A percentile compares a stretch with the other conserved stretches of the same genome.
phyloP scores from a whole-genome alignment of 37 sponge, comb jelly and placozoan genomes.

The Ianthella basta region DNA sequence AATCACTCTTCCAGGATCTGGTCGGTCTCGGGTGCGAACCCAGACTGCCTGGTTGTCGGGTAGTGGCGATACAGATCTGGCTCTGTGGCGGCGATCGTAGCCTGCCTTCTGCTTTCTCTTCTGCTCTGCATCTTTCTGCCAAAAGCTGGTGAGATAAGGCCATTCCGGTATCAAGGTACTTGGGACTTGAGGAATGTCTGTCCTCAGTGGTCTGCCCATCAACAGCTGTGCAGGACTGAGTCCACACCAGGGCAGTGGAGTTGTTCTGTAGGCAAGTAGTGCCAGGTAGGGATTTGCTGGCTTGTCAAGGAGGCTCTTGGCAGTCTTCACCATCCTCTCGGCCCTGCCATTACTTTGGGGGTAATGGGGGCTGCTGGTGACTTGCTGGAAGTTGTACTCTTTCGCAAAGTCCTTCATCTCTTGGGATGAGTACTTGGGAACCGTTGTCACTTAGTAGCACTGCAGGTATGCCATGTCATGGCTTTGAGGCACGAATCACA shows the following conservation, averaged over 20 bases:
- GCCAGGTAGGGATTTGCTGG: constrained; percentile 11
- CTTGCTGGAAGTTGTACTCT: background rate
- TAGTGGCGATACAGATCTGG: background rate
- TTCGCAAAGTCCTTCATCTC: constrained; percentile 24
- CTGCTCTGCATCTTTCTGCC: background rate
- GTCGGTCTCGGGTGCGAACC: constrained; percentile 11
- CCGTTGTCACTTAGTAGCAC: constrained; percentile 12
- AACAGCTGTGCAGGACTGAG: constrained; percentile 23
- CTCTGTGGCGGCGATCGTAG: background rate
- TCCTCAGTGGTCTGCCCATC: constrained; percentile 2
- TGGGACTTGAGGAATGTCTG: constrained; percentile 10
- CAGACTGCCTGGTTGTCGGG: constrained; percentile 8
- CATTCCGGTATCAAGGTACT: background rate
- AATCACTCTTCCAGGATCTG: constrained; percentile 4
- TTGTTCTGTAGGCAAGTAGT: constrained; percentile 14
- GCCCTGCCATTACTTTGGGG: constrained; percentile 29
- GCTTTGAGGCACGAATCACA: background rate
- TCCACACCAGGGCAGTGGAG: constrained; percentile 35
- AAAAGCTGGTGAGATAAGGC: constrained; percentile 14
- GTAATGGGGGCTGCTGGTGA: constrained; percentile 33
- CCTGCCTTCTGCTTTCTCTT: background rate
- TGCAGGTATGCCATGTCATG: constrained; percentile 20
- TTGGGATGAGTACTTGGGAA: background rate
- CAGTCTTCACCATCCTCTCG: constrained; percentile 28
- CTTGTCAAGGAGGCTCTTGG: background rate